Conservation (phyloP, 2,888 invertebrate species). For the Eutolmus rufibarbis region DNA sequence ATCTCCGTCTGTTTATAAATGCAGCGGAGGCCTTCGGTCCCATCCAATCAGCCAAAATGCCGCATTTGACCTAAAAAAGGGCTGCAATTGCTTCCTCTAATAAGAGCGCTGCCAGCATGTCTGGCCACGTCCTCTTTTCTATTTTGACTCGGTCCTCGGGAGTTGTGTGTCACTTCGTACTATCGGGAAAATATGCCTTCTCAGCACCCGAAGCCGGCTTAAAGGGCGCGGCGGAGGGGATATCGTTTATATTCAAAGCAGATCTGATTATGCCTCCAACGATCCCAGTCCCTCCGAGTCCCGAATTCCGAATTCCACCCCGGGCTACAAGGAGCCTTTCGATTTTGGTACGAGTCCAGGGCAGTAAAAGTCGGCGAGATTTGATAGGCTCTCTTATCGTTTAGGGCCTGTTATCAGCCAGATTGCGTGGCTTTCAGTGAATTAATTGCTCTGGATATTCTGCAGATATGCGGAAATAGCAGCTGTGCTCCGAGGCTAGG, state of each 20-base stretch:
- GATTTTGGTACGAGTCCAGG: neutral
- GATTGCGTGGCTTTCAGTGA: neutral
- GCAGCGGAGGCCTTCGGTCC: neutral
- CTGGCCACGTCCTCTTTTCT: neutral
- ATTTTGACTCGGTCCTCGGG: neutral
- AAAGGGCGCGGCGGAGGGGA: neutral
- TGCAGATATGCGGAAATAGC: neutral
- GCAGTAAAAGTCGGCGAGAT: neutral
- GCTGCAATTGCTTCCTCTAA: neutral
- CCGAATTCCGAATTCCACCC: no score
- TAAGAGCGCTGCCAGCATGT: neutral
- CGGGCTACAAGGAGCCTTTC: neutral
- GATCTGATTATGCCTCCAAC: neutral
- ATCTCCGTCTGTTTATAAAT: neutral
- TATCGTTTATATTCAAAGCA: slow-evolving; percentile 3
- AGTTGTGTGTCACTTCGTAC: neutral
- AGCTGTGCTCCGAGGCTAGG: neutral
- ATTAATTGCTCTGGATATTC: neutral
- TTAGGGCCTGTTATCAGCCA: neutral
- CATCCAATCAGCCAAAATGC: slow-evolving; percentile 1
- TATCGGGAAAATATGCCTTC: neutral
- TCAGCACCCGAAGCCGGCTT: neutral
- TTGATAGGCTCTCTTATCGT: neutral
- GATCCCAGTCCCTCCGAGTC: neutral
- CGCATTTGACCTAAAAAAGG: neutral